Evolutionary conservation across 2,797 vertebrate genomes (phyloP), one percentile per base, ranked within the genome.

Genomic region (Limnodromus scolopaceus): DNA sequence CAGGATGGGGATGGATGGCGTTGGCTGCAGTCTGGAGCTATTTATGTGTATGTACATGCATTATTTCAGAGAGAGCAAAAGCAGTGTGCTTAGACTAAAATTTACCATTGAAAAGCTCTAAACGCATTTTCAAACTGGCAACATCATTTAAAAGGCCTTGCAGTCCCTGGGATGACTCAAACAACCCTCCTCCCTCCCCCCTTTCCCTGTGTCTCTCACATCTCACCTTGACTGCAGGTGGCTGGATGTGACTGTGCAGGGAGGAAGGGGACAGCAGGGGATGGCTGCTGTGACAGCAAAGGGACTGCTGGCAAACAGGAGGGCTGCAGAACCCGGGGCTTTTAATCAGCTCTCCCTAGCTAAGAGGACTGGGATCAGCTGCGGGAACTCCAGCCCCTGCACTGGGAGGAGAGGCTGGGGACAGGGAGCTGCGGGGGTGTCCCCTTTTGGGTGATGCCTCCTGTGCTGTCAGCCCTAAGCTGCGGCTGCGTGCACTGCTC

Each of bases 161-260:
- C 84, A 43, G 49, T 4, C 41, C n/a, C 57, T 13, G 28, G 23
- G 61, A 43, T 66, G 79, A 63, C 43, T 93, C 65, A 54, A 88
- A 54, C 12, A 25, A 15, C 13, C 55, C 30, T 22, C 16, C n/a
- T 66, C 22, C 78, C 77, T 83, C 25, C 75, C 20, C 32, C 8
- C 18, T 75, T 55, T 38, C 32, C 39, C 89, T 3, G 39, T 66
- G 60, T 64, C 69, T 45, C 58, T 87, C 93, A 5, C 49, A 27
- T 14, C 84, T 96, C 91, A 90, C 92, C 82, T 92, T 86, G 91
- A 23, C 65, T 65, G 95, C 81, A 71, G 77, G 78, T 64, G 81
- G 54, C 71, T 71, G 81, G 36, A 13, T 71, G 82, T 43, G 82
- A 36, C 36, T 10, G 75, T 36, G 48, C 7, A 0, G 39, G 55